phyloP scores from a whole-genome alignment of 2,113 vertebrate genomes.

The Eclectus roratus region DNA sequence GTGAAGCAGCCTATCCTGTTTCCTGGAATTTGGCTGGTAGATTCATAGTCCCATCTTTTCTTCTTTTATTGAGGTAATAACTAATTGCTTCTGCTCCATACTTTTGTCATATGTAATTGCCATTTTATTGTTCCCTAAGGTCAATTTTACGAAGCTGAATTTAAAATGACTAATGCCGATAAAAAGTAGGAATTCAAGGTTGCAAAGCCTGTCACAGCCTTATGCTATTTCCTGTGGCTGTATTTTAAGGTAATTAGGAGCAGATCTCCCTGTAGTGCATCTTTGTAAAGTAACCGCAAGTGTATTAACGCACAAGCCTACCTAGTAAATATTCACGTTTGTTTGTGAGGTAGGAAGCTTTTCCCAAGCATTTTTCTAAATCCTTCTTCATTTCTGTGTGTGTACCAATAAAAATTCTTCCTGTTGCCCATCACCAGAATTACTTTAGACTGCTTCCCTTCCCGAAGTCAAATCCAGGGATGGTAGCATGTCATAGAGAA shows the following conservation, averaged over 20 bases:
- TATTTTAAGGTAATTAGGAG: conserved; percentile 67
- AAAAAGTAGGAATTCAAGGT: conserved; percentile 61
- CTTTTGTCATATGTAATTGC: conserved; percentile 74
- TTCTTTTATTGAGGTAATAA: conserved; percentile 72
- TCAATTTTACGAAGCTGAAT: conserved; percentile 67
- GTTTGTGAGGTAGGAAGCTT: neutral
- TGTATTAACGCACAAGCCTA: neutral
- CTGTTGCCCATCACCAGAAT: neutral
- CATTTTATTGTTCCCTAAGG: conserved; percentile 75
- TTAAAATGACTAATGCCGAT: conserved; percentile 68
- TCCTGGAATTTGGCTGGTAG: conserved; percentile 35
- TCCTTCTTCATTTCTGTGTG: neutral
- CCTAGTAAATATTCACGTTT: neutral
- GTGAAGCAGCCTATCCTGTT: conserved; percentile 32
- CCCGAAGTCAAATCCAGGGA: neutral
- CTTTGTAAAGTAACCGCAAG: conserved; percentile 40
- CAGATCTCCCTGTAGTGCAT: conserved; percentile 23
- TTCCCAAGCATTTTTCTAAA: neutral
- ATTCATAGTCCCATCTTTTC: conserved; percentile 64
- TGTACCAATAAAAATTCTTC: neutral
- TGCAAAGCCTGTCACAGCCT: conserved; percentile 43
- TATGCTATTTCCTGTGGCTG: conserved; percentile 56
- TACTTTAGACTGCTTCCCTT: neutral
- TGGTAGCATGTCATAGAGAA: neutral
- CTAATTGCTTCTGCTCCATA: conserved; percentile 63